A percentile compares a stretch with the other conserved stretches of the same genome.
phyloP scores from a whole-genome alignment of 2,797 vertebrate genomes.

The Melanotaenia boesemani region DNA sequence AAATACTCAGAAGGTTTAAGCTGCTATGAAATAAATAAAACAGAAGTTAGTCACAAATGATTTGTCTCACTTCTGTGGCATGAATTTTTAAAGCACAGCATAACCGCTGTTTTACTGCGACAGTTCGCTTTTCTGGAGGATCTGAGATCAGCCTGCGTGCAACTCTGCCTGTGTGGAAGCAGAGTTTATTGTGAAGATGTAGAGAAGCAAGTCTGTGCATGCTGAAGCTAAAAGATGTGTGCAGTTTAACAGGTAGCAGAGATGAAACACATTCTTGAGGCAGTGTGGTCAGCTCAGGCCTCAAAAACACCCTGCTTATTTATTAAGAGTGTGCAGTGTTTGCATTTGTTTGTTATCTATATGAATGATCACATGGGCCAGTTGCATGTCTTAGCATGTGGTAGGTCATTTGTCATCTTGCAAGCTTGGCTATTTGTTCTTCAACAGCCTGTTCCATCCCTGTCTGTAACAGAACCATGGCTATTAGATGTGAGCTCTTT shows the following conservation, averaged over 20 bases:
- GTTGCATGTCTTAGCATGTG: conserved; percentile 20
- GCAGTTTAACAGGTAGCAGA: conserved; percentile 17
- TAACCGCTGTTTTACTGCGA: neutral
- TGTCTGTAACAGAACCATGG: neutral
- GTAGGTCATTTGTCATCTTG: conserved; percentile 2
- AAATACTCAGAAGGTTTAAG: neutral
- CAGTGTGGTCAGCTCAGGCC: conserved; percentile 29
- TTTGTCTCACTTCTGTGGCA: neutral
- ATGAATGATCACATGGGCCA: conserved; percentile 6
- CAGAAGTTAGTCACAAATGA: neutral
- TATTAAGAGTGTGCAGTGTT: conserved; percentile 1
- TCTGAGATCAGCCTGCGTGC: neutral
- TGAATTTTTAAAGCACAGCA: neutral
- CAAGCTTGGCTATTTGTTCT: conserved; percentile 5
- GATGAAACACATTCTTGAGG: conserved; percentile 58
- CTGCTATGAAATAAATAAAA: neutral
- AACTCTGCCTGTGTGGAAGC: neutral
- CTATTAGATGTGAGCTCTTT: neutral
- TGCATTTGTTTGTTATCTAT: conserved; percentile 7
- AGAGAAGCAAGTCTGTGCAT: conserved; percentile 55
- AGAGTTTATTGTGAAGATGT: conserved; percentile 4
- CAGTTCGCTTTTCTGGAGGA: conserved; percentile 8
- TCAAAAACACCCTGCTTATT: conserved; percentile 22
- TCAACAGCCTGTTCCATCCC: neutral
- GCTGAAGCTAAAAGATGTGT: conserved; percentile 8